phyloP scores from a whole-genome alignment of 2,113 vertebrate genomes.

The Tenrec ecaudatus region DNA sequence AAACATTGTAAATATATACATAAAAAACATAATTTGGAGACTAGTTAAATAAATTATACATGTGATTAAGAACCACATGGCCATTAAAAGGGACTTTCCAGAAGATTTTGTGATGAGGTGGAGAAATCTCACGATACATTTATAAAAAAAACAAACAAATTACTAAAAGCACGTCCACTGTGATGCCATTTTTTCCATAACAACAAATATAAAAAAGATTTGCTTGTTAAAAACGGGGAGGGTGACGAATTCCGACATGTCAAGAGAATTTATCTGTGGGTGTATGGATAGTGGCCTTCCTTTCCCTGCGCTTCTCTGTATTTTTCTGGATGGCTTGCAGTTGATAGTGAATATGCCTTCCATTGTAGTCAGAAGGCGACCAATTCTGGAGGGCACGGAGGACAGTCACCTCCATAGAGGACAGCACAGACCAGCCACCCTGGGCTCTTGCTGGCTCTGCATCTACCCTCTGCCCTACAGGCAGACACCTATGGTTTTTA shows the following conservation, averaged over 20 bases:
- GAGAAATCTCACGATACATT: background rate
- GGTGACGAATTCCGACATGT: background rate
- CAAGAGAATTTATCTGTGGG: conserved; percentile 8
- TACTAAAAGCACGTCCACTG: background rate
- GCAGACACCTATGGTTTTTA: background rate
- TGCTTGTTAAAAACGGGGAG: background rate
- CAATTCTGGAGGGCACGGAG: background rate
- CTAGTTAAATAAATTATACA: background rate
- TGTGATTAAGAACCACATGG: background rate
- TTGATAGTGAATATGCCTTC: background rate
- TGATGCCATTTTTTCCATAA: background rate
- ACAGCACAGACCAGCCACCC: background rate
- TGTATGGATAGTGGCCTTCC: accelerated
- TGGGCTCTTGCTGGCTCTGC: background rate
- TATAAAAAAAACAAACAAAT: background rate
- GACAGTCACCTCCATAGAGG: background rate
- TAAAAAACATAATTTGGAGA: background rate
- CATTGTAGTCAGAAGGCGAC: background rate
- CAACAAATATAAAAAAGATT: conserved; percentile 23
- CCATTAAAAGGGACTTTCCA: background rate
- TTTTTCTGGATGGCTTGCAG: background rate
- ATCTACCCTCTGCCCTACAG: background rate
- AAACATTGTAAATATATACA: conserved; percentile 42
- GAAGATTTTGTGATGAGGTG: conserved; percentile 1
- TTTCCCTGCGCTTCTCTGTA: conserved; percentile 19